Conservation (phyloP, 92 coral and sea anemone genomes). For the Epizoanthus stellaris region DNA sequence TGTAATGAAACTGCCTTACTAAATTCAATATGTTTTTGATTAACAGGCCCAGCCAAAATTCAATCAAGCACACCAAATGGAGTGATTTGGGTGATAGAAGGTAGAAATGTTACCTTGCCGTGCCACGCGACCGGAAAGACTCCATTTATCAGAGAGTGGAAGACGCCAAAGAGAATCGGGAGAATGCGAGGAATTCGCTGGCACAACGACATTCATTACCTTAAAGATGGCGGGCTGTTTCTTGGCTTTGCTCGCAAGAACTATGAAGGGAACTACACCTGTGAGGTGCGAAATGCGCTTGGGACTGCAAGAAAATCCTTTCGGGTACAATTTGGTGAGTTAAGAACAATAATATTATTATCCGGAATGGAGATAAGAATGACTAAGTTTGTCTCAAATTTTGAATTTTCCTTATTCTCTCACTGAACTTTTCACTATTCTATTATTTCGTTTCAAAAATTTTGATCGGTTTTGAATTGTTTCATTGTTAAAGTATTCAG, state of each 20-base stretch:
- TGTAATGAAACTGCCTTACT: no score
- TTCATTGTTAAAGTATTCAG: no score
- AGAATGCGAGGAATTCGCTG: constrained; percentile 33
- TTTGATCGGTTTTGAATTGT: no score
- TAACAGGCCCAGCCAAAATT: constrained; percentile 28
- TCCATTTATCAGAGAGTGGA: constrained; percentile 41
- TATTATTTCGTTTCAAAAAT: no score
- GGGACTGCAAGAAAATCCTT: constrained; percentile 28
- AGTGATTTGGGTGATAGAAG: constrained; percentile 24
- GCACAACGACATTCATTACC: constrained; percentile 22
- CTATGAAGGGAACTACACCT: constrained; percentile 31
- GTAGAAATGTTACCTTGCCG: constrained; percentile 12
- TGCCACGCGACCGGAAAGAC: constrained; percentile 30
- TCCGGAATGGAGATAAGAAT: no score
- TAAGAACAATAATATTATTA: no score
- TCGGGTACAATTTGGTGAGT: constrained; percentile 29
- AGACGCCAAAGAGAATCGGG: constrained; percentile 11
- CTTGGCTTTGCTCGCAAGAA: constrained; percentile 32
- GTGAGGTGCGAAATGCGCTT: constrained; percentile 40
- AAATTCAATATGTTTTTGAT: neutral
- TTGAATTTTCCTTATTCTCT: no score
- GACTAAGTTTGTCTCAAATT: no score
- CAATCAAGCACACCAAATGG: constrained; percentile 5
- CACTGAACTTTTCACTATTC: no score
- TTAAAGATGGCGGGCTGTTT: constrained; percentile 11